A percentile compares a stretch with the other conserved stretches of the same genome.
These are phyloP conservation scores for Epirrita christyi DNA, from an alignment of 2,888 invertebrate genomes.

Conservation along the genomic window DNA sequence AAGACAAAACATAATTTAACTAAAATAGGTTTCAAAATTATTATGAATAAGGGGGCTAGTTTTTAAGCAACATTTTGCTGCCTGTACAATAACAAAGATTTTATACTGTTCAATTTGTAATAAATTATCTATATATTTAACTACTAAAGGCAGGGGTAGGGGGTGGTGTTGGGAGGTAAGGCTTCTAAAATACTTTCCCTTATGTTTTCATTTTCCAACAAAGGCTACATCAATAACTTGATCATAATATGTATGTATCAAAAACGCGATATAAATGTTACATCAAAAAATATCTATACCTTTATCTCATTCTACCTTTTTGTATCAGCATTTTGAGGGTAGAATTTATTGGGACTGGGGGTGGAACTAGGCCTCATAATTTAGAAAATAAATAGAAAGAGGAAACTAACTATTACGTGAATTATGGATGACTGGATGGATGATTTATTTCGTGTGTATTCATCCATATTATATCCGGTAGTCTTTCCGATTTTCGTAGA, in stretches of 20 bases:
- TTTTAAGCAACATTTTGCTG: too few species aligned
- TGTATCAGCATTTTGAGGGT: slow-evolving; percentile 36
- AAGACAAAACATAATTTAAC: too few species aligned
- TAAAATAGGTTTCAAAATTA: too few species aligned
- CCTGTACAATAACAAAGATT: too few species aligned
- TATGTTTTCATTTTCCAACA: too few species aligned
- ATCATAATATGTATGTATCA: slow-evolving; percentile 10
- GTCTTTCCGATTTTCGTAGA: slow-evolving; percentile 16
- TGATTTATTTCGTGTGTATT: slow-evolving; percentile 37
- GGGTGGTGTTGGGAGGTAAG: too few species aligned
- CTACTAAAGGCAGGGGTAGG: too few species aligned
- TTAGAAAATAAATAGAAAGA: slow-evolving; percentile 41
- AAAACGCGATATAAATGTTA: slow-evolving; percentile 20
- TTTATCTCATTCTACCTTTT: slow-evolving; percentile 22
- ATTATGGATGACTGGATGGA: slow-evolving; percentile 33
- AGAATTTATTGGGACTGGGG: slow-evolving; percentile 35
- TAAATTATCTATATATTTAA: too few species aligned
- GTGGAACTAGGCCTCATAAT: slow-evolving; percentile 39
- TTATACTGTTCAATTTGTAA: too few species aligned
- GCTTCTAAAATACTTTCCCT: too few species aligned
- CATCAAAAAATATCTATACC: slow-evolving; percentile 12
- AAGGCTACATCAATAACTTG: too few species aligned
- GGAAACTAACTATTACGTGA: slow-evolving; percentile 38
- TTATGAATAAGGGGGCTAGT: too few species aligned
- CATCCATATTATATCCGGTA: slow-evolving; percentile 30